Evolutionary conservation across 1,140 invertebrate species (phyloP).

Genomic region (Saccostrea cuccullata): DNA sequence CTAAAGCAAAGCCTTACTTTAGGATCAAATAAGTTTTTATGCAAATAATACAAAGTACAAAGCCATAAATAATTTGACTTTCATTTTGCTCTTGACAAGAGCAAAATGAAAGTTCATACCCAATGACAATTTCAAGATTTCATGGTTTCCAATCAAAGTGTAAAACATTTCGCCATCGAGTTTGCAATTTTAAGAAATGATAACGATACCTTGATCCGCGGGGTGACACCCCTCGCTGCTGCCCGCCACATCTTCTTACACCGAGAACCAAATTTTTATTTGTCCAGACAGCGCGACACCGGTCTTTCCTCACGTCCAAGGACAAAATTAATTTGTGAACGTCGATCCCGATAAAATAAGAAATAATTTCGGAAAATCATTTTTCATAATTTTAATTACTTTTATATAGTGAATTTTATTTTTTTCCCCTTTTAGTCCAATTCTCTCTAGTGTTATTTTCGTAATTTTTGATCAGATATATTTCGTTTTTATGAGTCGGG

Average conservation of each 20-base stretch:
- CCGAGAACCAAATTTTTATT: not conserved
- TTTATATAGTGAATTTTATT: not conserved
- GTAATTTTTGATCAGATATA: not conserved
- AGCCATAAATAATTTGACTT: too few relatives aligned
- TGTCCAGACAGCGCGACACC: not conserved
- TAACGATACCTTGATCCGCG: conserved; percentile 45
- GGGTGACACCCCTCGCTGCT: conserved; percentile 38
- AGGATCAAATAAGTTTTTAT: too few relatives aligned
- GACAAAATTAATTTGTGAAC: not conserved
- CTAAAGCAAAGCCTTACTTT: too few relatives aligned
- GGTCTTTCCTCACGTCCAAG: conserved; percentile 17
- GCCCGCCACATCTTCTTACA: conserved; percentile 43
- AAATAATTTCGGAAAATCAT: not conserved
- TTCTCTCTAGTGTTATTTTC: not conserved
- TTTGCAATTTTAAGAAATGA: not conserved
- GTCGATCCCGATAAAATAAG: not conserved
- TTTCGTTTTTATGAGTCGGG: not conserved
- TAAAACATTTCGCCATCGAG: not conserved
- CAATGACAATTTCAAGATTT: too few relatives aligned
- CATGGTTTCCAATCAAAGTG: too few relatives aligned
- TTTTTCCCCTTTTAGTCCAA: not conserved
- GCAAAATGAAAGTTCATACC: too few relatives aligned
- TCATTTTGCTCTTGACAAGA: too few relatives aligned
- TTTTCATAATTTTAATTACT: not conserved
- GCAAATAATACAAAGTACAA: too few relatives aligned